Evolutionary conservation across 2,888 invertebrate genomes (phyloP), one percentile per base, ranked within the genome.

Genomic region (Cylindroiulus punctatus): DNA sequence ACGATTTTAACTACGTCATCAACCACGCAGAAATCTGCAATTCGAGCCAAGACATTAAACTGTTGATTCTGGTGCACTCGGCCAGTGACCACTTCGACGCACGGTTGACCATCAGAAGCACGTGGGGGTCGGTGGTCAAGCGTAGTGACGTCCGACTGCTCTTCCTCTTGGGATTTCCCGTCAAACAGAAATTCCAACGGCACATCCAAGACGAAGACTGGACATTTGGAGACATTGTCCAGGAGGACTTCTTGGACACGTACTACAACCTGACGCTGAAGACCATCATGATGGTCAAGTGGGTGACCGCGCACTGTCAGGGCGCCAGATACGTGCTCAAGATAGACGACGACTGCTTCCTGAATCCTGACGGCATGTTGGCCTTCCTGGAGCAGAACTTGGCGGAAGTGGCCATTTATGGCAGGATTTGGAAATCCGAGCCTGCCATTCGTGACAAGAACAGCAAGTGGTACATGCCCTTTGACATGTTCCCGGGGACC

Each of bases 61-160:
- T 86, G 0, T 93, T 94, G 89, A 85, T 87, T 14, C 52, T 87
- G 85, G 87, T 87, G 22, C 36, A 57, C 14, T 32, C 87, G 0
- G 85, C 87, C 14, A n/a, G 81, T 10, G 26, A 44, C 22, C 52
- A 87, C 26, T 32, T 40, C 30, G 52, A 42, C 8, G 22, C 47
- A 1, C 42, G 90, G n/a, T 26, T 86, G 52, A 88, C 88, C n/a
- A 89, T 90, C 17, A 87, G 90, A n/a, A 86, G 88, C 8, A 90
- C 90, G 5, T 90, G 90, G 90, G 90, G 89, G 3, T 87, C 84
- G n/a, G 19, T 87, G 22, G 86, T 65, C 14, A 42, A 44, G 19
- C 86, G 84, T 14, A 36, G 22, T 8, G 22, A 90, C 30, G 85
- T 86, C 30, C 57, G 86, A 2, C 57, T 88, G n/a, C 86, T 86